Evolutionary conservation across 2,797 vertebrate species (phyloP).

Genomic region (Hippocampus kuda): DNA sequence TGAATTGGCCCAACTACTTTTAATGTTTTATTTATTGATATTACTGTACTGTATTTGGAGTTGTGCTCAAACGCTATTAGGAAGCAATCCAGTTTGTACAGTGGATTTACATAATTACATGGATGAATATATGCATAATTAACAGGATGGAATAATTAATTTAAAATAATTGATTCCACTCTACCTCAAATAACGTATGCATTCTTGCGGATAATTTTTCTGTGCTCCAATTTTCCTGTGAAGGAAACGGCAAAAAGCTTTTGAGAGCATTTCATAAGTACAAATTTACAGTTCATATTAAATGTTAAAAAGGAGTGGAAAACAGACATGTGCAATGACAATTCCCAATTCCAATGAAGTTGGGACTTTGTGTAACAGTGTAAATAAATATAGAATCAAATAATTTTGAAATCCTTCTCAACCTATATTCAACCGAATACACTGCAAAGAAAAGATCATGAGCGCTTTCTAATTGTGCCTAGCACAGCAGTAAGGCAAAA

Average conservation of each 20-base stretch:
- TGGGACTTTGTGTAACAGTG: too few species aligned
- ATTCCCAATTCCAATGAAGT: too few species aligned
- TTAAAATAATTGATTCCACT: not conserved
- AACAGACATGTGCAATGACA: not conserved
- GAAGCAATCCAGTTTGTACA: not conserved
- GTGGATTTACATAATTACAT: not conserved
- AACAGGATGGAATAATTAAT: not conserved
- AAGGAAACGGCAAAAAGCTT: not conserved
- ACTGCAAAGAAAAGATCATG: too few species aligned
- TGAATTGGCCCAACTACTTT: not conserved
- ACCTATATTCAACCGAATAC: too few species aligned
- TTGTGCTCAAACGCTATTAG: not conserved
- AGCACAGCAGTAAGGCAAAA: too few species aligned
- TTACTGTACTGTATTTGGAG: not conserved
- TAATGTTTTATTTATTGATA: too few species aligned
- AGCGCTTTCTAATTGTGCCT: too few species aligned
- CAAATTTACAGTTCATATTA: not conserved
- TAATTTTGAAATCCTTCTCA: too few species aligned
- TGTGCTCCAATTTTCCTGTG: not conserved
- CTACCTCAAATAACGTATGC: not conserved
- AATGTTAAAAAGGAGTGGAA: not conserved
- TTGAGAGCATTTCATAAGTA: not conserved
- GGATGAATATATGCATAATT: not conserved
- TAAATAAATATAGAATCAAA: too few species aligned
- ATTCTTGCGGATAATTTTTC: not conserved